phyloP scores from a whole-genome alignment of 2,797 vertebrate genomes.

The Siniperca obscura region DNA sequence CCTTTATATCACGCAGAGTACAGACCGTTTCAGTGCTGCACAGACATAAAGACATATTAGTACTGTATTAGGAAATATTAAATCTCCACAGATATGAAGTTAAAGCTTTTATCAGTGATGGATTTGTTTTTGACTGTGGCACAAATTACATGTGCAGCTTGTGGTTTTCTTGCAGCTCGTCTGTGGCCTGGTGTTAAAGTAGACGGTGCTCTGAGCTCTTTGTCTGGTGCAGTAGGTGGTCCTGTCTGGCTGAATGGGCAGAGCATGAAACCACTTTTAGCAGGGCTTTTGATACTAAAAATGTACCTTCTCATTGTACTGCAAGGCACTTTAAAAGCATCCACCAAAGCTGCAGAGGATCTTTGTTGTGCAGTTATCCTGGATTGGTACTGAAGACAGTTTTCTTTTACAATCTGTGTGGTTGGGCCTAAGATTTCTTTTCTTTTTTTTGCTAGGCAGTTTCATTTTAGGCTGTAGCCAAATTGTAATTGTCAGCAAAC shows the following conservation, averaged over 20 bases:
- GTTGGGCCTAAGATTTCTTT: background rate
- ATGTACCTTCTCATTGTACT: slow-evolving; percentile 15
- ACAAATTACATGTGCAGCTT: background rate
- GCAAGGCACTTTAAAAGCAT: background rate
- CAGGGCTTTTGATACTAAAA: slow-evolving; percentile 45
- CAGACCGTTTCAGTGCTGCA: background rate
- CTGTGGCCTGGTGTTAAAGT: slow-evolving; percentile 2
- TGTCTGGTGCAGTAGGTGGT: slow-evolving; percentile 64
- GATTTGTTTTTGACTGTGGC: background rate
- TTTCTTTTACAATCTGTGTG: background rate
- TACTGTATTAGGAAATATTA: background rate
- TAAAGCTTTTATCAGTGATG: background rate
- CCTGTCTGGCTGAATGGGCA: slow-evolving; percentile 32
- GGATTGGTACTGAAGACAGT: background rate
- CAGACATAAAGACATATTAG: background rate
- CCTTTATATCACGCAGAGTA: slow-evolving; percentile 39
- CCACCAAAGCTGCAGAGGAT: slow-evolving; percentile 6
- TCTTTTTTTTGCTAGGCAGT: background rate
- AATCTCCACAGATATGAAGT: background rate
- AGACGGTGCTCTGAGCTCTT: slow-evolving; percentile 39
- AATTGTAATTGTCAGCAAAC: background rate
- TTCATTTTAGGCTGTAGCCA: background rate
- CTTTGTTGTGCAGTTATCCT: slow-evolving; percentile 9
- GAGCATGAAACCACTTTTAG: slow-evolving; percentile 46
- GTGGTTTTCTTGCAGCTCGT: background rate